Percentiles rank a stretch among this genome's conserved stretches.
Conservation (phyloP, 2,888 invertebrate genomes). For the Mechanitis messenoides region DNA sequence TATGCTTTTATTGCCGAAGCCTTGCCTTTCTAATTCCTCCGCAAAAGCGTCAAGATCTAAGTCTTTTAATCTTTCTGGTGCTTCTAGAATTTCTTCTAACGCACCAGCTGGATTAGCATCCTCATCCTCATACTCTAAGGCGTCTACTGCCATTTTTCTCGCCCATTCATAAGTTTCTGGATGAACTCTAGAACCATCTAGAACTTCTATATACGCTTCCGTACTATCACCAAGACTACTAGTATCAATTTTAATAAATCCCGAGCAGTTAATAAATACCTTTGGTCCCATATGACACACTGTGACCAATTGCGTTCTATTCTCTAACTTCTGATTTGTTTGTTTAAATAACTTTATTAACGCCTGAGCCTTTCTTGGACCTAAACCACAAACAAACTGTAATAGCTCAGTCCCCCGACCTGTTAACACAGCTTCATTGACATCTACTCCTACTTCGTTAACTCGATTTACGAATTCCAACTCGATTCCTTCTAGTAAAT, state of each 20-base stretch:
- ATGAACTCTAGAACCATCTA: conserved; percentile 98
- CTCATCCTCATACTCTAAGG: conserved; percentile 98
- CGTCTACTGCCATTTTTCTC: conserved; percentile 99
- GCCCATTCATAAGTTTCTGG: conserved; percentile 99
- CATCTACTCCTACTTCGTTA: conserved; percentile 98
- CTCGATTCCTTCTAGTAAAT: conserved; percentile 88
- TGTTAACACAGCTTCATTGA: conserved; percentile 94
- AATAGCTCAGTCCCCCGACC: conserved; percentile 91
- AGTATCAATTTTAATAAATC: conserved; percentile 99
- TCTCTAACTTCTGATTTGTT: conserved; percentile 93
- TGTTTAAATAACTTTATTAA: conserved; percentile 91
- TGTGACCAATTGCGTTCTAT: conserved; percentile 95
- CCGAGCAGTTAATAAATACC: conserved; percentile 99
- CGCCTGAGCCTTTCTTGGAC: conserved; percentile 94
- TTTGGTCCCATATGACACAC: conserved; percentile 98
- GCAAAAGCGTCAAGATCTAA: conserved; percentile 99
- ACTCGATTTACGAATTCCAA: conserved; percentile 95
- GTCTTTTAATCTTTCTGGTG: conserved; percentile 95
- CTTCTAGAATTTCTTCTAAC: conserved; percentile 96
- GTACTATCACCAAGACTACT: conserved; percentile 95
- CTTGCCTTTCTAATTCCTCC: conserved; percentile 95
- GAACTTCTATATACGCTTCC: conserved; percentile 95
- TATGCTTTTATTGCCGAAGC: conserved; percentile 92
- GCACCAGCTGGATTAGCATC: conserved; percentile 98
- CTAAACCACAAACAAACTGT: conserved; percentile 98